Evolutionary conservation across 2,113 vertebrate genomes (phyloP), one percentile per base, ranked within the genome.

Genomic region (Gallinago media): DNA sequence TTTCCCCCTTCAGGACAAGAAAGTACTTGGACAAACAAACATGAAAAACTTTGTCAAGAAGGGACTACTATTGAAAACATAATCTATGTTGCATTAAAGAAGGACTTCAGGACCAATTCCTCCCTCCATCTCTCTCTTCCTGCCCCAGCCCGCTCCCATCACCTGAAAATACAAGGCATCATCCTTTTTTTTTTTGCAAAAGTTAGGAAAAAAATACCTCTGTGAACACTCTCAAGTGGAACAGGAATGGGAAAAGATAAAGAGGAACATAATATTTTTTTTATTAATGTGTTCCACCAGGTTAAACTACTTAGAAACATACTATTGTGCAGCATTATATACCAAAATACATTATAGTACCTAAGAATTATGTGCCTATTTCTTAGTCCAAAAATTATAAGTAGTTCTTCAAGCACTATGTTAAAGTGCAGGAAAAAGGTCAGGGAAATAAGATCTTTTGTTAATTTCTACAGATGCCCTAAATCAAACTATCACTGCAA

Each of bases 71-170:
- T 6, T 72, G 42, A 80, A 90, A 95, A 85, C 5, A 50, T 26
- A 66, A 76, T 3, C 23, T 80, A 14, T 49, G 27, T 26, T 89
- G n/a, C 22, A 22, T 75, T 82, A 90, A 21, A 50, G 34, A 56
- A 32, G 38, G 29, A 66, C 62, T 87, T 72, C 36, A 82, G 55
- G 34, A 76, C 20, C 29, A 73, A 32, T 52, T 79, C 29, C 8
- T 74, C 12, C 34, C 8, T 59, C 31, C 59, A 3, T 29, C 16
- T 74, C 36, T 54, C 26, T 75, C 15, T 5, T n/a, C 7, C 44
- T 47, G 32, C 7, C 65, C 36, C 11, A 8, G 27, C 26, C 25
- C 36, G 11, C 23, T 13, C 6, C 0, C 0, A 12, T 46, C 22
- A 12, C 4, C 52, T 29, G 42, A 85, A 85, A 89, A 68, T 36